A percentile compares a stretch with the other conserved stretches of the same genome.
Evolutionary conservation across 2,797 vertebrate species (phyloP).

Genomic region (Crenichthys baileyi): DNA sequence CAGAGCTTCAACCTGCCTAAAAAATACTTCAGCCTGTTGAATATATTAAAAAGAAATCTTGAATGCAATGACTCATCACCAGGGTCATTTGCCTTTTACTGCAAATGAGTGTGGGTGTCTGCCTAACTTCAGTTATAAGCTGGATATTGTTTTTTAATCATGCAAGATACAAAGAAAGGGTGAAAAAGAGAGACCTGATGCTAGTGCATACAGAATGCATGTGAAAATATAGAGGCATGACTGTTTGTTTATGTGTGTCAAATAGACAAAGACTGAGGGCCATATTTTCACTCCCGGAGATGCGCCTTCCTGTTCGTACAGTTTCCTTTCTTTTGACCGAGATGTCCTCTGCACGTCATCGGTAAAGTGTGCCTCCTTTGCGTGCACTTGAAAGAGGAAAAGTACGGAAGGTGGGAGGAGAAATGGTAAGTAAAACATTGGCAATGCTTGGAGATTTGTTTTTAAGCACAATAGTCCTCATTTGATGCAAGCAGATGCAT

Average conservation of each 20-base stretch:
- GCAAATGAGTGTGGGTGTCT: slow-evolving; percentile 86
- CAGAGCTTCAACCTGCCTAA: slow-evolving; percentile 52
- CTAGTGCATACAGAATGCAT: slow-evolving; percentile 29
- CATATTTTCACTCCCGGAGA: slow-evolving; percentile 42
- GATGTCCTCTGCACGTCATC: slow-evolving; percentile 35
- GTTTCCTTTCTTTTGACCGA: slow-evolving; percentile 56
- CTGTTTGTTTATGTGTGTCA: slow-evolving; percentile 21
- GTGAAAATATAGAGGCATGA: slow-evolving; percentile 19
- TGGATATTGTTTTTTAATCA: slow-evolving; percentile 83
- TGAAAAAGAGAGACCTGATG: slow-evolving; percentile 38
- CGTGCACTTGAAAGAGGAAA: slow-evolving; percentile 27
- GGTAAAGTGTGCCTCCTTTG: slow-evolving; percentile 26
- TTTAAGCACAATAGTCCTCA: not conserved
- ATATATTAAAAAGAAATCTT: slow-evolving; percentile 69
- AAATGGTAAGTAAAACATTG: slow-evolving; percentile 26
- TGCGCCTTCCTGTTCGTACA: slow-evolving; percentile 37
- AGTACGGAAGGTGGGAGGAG: slow-evolving; percentile 41
- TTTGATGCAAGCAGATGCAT: slow-evolving; percentile 21
- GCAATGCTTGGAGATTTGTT: slow-evolving; percentile 9
- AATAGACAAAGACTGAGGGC: slow-evolving; percentile 49
- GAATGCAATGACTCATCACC: slow-evolving; percentile 82
- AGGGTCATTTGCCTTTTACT: slow-evolving; percentile 84
- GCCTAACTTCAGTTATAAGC: slow-evolving; percentile 82
- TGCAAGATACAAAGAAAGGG: slow-evolving; percentile 51
- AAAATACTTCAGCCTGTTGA: slow-evolving; percentile 69